Percentiles rank a stretch among this genome's conserved stretches.
phyloP scores from a whole-genome alignment of 92 coral and sea anemone species.

The Palythoa caribaeorum region DNA sequence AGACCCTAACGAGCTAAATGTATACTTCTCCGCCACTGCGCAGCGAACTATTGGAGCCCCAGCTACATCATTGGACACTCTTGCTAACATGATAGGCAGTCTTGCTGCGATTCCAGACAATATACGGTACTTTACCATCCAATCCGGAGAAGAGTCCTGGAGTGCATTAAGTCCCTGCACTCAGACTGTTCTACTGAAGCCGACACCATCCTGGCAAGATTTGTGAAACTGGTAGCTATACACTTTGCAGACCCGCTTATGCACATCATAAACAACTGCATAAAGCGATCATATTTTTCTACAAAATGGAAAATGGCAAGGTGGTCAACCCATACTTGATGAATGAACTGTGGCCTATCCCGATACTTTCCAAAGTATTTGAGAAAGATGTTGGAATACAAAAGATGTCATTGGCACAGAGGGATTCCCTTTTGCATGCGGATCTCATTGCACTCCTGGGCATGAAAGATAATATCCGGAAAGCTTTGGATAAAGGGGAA shows the following conservation, averaged over 20 bases:
- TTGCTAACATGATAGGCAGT: background rate
- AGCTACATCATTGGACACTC: conserved; percentile 21
- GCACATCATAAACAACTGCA: background rate
- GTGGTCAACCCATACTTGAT: conserved; percentile 12
- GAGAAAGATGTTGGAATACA: no score
- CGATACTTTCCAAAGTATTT: no score
- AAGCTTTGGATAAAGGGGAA: no score
- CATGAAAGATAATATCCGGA: no score
- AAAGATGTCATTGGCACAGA: no score
- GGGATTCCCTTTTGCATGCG: conserved; percentile 13
- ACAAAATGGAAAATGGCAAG: no score
- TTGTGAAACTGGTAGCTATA: conserved; percentile 54
- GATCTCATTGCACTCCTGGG: background rate
- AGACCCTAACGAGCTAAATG: no score
- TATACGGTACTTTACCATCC: conserved; percentile 20
- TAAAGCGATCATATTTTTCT: no score
- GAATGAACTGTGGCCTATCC: conserved; percentile 14
- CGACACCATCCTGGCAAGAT: conserved; percentile 1
- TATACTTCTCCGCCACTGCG: conserved; percentile 15
- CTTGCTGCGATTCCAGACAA: background rate
- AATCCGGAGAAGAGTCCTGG: background rate
- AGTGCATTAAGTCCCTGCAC: conserved; percentile 11
- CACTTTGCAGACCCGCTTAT: conserved; percentile 52
- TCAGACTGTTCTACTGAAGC: conserved; percentile 61
- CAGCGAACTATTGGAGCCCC: conserved; percentile 36